Percentiles rank a stretch among this genome's conserved stretches.
These are phyloP conservation scores for Chydorus sphaericus DNA, from an alignment of 2,888 invertebrate genomes.

Conservation along the genomic window DNA sequence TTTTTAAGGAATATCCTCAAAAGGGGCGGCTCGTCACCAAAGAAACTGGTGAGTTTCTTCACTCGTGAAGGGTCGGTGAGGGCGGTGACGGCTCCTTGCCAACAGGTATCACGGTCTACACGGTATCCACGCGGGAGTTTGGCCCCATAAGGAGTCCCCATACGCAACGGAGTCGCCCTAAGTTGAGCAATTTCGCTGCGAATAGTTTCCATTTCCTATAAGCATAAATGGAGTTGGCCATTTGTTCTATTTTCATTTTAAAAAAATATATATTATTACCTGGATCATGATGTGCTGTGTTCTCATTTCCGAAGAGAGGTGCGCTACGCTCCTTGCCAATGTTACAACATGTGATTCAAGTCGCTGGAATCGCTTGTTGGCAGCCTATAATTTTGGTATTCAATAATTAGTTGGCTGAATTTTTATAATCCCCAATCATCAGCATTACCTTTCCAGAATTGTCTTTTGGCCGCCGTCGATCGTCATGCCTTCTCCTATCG, in stretches of 20 bases:
- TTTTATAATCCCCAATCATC: too few species aligned
- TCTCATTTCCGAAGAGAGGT: conserved; percentile 78
- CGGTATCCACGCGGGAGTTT: conserved; percentile 15
- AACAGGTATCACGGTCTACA: conserved; percentile 8
- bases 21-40: conserved; percentile 82
- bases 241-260: not conserved
- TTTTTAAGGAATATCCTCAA: conserved; percentile 76
- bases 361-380: conserved; percentile 73
- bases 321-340: conserved; percentile 74
- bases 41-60: conserved; percentile 79
- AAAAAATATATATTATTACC: conserved; percentile 25
- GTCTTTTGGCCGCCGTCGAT: conserved; percentile 33
- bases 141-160: not conserved
- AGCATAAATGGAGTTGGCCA: conserved; percentile 14
- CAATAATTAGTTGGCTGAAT: not conserved
- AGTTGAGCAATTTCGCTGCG: conserved; percentile 64
- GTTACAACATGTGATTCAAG: conserved; percentile 84
- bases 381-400: too few species aligned
- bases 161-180: conserved; percentile 32
- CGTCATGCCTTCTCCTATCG: conserved; percentile 50
- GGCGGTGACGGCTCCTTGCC: conserved; percentile 33
- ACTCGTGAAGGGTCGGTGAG: conserved; percentile 75
- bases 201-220: conserved; percentile 70
- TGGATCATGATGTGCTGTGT: conserved; percentile 74
- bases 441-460: too few species aligned